Evolutionary conservation across 53 echinoderm and acorn worm genomes (phyloP), one percentile per base, ranked within the genome.

Genomic region (Paelopatides confundens): DNA sequence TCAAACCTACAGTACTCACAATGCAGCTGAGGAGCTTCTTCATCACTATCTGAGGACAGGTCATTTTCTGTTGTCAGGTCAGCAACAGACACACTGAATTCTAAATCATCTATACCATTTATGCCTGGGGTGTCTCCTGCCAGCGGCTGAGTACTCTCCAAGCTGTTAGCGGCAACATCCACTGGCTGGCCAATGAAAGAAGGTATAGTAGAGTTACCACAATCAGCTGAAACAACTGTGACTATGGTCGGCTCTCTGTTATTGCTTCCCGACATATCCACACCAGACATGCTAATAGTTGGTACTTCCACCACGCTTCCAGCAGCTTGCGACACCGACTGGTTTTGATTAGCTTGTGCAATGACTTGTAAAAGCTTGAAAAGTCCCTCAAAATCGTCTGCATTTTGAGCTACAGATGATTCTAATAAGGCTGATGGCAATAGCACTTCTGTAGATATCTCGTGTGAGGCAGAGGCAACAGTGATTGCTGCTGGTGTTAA

Each of bases 361-460:
- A 83, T 83, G 26, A 83, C 84, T 30, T 83, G 84, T 31, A 83
- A 83, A 17, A 83, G 65, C 18, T 83, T 83, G 38, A 83, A 29
- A 36, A 83, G 84, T n/a, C 84, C 84, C 31, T 63, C 84, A 64
- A 83, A 63, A 40, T 83, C 84, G 35, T 83, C 84, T 7, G 63
- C 37, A 39, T 83, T 63, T 9, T 43, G 27, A n/a, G 79, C 33
- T 2, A 33, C 54, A 0, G 49, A 33, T 1, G 79, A 32, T 26
- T 79, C 79, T 33, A 79, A 32, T 18, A 53, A 51, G 10, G 31
- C 51, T n/a, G 79, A 33, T 3, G 79, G 79, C 32, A 52, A 11
- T 28, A 53, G 21, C 26, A 79, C 12, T 33, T 79, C 79, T 11
- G 79, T 33, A 7, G 79, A 34, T 27, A 53, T 33, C 51, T 79